Base-by-base conservation (phyloP, 1,140 invertebrate genomes). In the Spodoptera litura region DNA sequence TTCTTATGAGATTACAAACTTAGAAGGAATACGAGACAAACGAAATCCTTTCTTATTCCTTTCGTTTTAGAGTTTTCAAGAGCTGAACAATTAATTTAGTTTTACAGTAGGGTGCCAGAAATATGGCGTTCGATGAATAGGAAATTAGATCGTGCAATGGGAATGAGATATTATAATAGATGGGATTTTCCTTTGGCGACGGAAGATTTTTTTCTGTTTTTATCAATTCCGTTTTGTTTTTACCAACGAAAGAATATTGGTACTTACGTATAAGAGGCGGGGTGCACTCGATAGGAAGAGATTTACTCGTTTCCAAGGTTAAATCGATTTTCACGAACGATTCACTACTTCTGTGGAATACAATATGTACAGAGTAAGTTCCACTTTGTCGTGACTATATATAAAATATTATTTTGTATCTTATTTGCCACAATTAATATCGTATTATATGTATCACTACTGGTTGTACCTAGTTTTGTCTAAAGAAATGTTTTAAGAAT, bases 111-210 rank as follows among this genome's bases (percentile, higher is more conserved):
- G 71, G 80, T 68, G 81, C 66, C 72, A 82, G 64, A 83, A 83
- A 83, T 83, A 80, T 75, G 76, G 78, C 58, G 62, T 78, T 80
- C 81, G 81, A 80, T 80, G 81, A 83, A 80, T 83, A 76, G 78
- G 75, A 80, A 83, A 83, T 83, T 83, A 80, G 71, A 80, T 83
- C 64, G 53, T 53, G 75, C 64, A 79, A 81, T 78, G 66, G 81
- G 59, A 72, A 78, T 66, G 79, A 62, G 76, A 83, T 81, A 80
- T 82, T 83, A 77, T 74, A 81, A 79, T 78, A 70, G 78, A 81
- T 78, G 68, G 73, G 71, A 81, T 81, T 81, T 83, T 73, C 76
- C 49, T 72, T 77, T 59, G 35, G 66, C 73, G 31, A 74, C 35
- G 27, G 53, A 58, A 62, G 25, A 71, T 38, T 62, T 38, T 31